Evolutionary conservation across 2,113 vertebrate species (phyloP), one percentile per base, ranked within the genome.

Genomic region (Geococcyx californianus): DNA sequence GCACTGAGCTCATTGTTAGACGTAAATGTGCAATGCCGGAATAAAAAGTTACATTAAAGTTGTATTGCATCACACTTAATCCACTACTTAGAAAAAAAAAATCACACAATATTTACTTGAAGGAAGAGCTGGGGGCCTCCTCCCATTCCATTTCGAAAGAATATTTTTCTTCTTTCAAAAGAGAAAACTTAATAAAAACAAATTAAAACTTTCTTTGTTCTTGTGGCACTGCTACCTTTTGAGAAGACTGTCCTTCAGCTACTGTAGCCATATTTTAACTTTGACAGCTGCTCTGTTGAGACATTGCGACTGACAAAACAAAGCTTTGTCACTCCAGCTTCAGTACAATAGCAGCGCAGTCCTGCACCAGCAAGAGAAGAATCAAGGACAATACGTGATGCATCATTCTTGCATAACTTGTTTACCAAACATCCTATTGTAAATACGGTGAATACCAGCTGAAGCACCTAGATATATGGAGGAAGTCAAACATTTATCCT

Each of bases 281-380:
- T 33, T 90, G 85, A 94, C 86, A 95, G 80, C 68, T 87, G 76
- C 79, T 95, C 83, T 91, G 36, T 26, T 93, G 90, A 96, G 86
- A 93, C 90, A 62, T 54, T 82, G 52, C 67, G 47, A 21, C 64
- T 64, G 93, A 89, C 84, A 82, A 68, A 94, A 77, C 42, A 90
- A 63, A 87, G 73, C 88, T 93, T 44, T 84, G 60, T 64, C 87
- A 56, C 60, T 81, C n/a, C 91, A 81, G 73, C 89, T 70, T 49
- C 59, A 60, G 55, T 2, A 78, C 68, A 88, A 84, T 3, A 86
- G 68, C 42, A 60, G 55, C 13, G 55, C 93, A 84, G 79, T 63
- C 89, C 67, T 79, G 14, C 25, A 67, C 33, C 83, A 84, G 64
- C 72, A 42, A 13, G 58, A 26, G 31, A 68, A 72, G 69, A 49